These are phyloP conservation scores for Pempheris klunzingeri DNA, from an alignment of 2,797 vertebrate species.

Conservation along the genomic window DNA sequence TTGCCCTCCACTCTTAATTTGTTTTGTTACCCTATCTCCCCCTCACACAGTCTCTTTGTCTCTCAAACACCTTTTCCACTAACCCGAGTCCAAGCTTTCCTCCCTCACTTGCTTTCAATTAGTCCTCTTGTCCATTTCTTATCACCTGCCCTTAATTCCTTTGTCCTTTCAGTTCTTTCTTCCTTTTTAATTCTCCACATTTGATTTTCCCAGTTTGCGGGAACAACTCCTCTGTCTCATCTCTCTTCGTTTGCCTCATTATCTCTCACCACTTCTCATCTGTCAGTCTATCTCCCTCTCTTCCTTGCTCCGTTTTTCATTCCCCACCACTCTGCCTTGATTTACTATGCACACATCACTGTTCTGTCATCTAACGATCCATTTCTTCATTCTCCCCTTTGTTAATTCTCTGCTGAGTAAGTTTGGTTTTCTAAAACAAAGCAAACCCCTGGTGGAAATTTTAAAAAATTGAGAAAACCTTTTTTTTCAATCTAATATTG, in stretches of 20 bases:
- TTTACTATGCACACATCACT: conserved; percentile 54
- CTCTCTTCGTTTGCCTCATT: conserved; percentile 57
- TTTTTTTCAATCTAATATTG: conserved; percentile 17
- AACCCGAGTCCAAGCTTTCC: conserved; percentile 62
- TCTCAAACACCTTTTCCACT: conserved; percentile 61
- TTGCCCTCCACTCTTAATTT: conserved; percentile 68
- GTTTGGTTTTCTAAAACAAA: conserved; percentile 59
- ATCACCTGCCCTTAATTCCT: conserved; percentile 69
- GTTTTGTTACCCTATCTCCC: conserved; percentile 66
- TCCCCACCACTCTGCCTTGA: conserved; percentile 50
- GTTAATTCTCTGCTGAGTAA: conserved; percentile 52
- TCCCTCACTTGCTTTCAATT: conserved; percentile 77
- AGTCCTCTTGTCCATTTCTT: conserved; percentile 71
- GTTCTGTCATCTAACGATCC: conserved; percentile 47
- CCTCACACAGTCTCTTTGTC: conserved; percentile 59
- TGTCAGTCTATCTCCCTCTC: conserved; percentile 48
- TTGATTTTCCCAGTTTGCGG: conserved; percentile 57
- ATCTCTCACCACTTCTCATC: conserved; percentile 54
- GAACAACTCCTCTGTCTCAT: conserved; percentile 43
- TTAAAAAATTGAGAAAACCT: conserved; percentile 15
- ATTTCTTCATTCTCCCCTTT: conserved; percentile 48
- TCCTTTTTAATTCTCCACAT: conserved; percentile 56
- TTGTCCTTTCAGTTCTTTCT: conserved; percentile 60
- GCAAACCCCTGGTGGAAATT: conserved; percentile 33
- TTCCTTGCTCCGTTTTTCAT: conserved; percentile 40